Evolutionary conservation across 2,888 invertebrate species (phyloP), one percentile per base, ranked within the genome.

Genomic region (Dendrolimus houi): DNA sequence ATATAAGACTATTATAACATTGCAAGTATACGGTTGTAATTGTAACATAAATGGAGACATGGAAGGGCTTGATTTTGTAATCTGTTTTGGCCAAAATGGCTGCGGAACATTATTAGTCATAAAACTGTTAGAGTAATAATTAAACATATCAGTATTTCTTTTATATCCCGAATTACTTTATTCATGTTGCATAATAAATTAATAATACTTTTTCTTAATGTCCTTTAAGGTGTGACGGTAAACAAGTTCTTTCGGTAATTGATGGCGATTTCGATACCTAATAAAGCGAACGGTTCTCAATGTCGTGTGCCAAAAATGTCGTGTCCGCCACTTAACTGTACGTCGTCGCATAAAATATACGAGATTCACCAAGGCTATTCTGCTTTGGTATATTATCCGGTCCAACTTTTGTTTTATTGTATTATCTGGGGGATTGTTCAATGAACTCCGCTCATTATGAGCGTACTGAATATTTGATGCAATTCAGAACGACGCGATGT

Each of bases 251-350:
- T 53, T 53, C 9, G 29, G 9, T 53, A 52, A 52, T 29, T 66
- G 62, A 60, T 63, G 59, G 67, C 67, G 64, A 63, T 63, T 68
- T 66, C 71, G 65, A 71, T 72, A 60, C 77, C 77, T 71, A 80
- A 77, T 77, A 79, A 69, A 78, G 76, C 60, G 68, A 74, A 67
- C 69, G 68, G 64, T 64, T 69, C 63, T 74, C 80, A 80, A 79
- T 82, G 81, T 63, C 77, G 70, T 75, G 76, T 74, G 75, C 82
- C 78, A 80, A 81, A 82, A 80, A 81, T 75, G 72, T 73, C 72
- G 68, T 68, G 71, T 69, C 67, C 60, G 66, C 64, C 63, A 65
- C 67, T 72, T 72, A 68, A 67, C 64, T 71, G 65, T 67, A 67
- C 64, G 62, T 71, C 62, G 71, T 74, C 76, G 68, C 67, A 75